A percentile compares a stretch with the other conserved stretches of the same genome.
phyloP scores from a whole-genome alignment of 2,797 vertebrate species.

The Holocentrus rufus region DNA sequence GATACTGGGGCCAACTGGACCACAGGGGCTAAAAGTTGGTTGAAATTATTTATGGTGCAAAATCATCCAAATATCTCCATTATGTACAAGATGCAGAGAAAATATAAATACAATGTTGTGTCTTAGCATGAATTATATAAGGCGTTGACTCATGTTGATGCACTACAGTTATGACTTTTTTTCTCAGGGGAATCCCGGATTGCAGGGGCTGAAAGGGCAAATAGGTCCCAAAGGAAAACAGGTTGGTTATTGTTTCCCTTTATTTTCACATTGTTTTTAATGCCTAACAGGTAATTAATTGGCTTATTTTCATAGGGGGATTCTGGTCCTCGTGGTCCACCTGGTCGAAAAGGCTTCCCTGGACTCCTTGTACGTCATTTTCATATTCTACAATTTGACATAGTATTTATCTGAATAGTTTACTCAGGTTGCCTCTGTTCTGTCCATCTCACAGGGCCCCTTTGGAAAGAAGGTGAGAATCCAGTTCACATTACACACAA shows the following conservation, averaged over 20 bases:
- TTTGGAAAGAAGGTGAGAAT: constrained; percentile 76
- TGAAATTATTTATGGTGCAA: neutral
- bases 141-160: neutral
- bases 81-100: too few relatives aligned
- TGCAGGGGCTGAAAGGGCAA: constrained; percentile 69
- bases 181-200: constrained; percentile 76
- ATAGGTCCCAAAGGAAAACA: constrained; percentile 75
- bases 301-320: constrained; percentile 71
- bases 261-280: neutral
- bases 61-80: neutral
- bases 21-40: constrained; percentile 76
- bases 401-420: neutral
- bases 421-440: constrained; percentile 6
- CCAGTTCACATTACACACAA: neutral
- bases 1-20: constrained; percentile 68
- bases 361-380: constrained; percentile 74
- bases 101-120: neutral
- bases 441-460: constrained; percentile 71
- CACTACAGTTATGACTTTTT: neutral
- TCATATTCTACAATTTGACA: constrained; percentile 9
- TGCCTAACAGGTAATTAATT: neutral
- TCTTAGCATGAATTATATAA: neutral
- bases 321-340: constrained; percentile 72
- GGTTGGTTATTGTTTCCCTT: constrained; percentile 46
- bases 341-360: constrained; percentile 64